These are phyloP conservation scores for Epizoanthus illoricatus DNA, from an alignment of 92 coral and sea anemone genomes.

Conservation along the genomic window DNA sequence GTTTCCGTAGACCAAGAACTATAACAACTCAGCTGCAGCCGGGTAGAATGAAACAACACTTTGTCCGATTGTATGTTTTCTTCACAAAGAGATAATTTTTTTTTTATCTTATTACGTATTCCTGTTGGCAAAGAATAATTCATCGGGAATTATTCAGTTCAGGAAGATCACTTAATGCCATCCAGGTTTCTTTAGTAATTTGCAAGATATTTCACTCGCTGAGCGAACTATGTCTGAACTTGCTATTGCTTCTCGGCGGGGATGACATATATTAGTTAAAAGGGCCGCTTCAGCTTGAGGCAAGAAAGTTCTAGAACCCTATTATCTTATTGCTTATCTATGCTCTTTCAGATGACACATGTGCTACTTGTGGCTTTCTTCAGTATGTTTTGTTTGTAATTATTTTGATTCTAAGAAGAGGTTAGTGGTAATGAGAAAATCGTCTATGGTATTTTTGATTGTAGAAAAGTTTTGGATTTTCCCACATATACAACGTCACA, in stretches of 20 bases:
- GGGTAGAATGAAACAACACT: too few species aligned
- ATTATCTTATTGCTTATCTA: neutral
- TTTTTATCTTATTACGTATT: too few species aligned
- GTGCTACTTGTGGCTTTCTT: neutral
- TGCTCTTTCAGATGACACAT: neutral
- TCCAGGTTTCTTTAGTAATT: neutral
- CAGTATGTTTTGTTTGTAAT: neutral
- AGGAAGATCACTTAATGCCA: neutral
- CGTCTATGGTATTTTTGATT: neutral
- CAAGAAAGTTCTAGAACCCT: conserved; percentile 33
- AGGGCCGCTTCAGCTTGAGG: conserved; percentile 13
- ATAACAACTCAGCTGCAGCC: too few species aligned
- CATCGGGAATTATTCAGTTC: too few species aligned
- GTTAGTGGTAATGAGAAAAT: neutral
- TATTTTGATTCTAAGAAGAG: neutral
- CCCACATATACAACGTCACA: neutral
- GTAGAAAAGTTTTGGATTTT: neutral
- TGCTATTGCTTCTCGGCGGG: conserved; percentile 4
- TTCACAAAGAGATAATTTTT: too few species aligned
- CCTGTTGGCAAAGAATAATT: too few species aligned
- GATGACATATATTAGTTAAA: neutral
- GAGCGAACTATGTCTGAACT: neutral
- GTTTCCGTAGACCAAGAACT: too few species aligned
- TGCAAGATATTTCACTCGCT: neutral
- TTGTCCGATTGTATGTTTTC: too few species aligned